A percentile compares a stretch with the other conserved stretches of the same genome.
Evolutionary conservation across 2,113 vertebrate species (phyloP).

Genomic region (Caracal caracal): DNA sequence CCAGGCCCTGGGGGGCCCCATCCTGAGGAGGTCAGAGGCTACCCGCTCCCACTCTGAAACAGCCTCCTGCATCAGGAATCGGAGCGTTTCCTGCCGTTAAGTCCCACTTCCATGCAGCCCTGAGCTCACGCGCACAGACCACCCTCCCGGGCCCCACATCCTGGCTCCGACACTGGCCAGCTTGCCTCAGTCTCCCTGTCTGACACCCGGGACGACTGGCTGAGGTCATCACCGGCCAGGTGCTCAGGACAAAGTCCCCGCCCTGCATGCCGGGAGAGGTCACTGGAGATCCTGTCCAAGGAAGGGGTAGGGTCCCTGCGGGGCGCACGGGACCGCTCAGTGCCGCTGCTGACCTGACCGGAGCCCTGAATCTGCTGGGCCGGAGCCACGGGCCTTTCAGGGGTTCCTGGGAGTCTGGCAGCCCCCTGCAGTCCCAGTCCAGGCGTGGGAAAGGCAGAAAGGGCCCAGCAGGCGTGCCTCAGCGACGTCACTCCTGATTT

Average conservation of each 20-base stretch:
- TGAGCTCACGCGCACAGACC: fast-evolving
- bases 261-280: fast-evolving
- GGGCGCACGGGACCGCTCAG: fast-evolving
- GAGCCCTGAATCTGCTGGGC: fast-evolving
- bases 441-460: background rate
- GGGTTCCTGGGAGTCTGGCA: fast-evolving
- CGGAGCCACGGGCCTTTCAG: background rate
- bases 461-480: background rate
- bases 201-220: background rate
- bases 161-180: no score
- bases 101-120: fast-evolving
- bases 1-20: fast-evolving
- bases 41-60: background rate
- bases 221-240: fast-evolving
- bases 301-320: fast-evolving
- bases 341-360: background rate
- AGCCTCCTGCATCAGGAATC: fast-evolving
- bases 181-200: background rate
- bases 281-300: background rate
- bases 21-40: fast-evolving
- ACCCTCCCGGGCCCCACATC: background rate
- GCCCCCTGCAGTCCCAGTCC: no score
- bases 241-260: background rate
- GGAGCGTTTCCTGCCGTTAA: fast-evolving
- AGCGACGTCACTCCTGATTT: fast-evolving